These are phyloP conservation scores for Bombus turneri DNA, from an alignment of 1,140 invertebrate genomes.

Conservation along the genomic window DNA sequence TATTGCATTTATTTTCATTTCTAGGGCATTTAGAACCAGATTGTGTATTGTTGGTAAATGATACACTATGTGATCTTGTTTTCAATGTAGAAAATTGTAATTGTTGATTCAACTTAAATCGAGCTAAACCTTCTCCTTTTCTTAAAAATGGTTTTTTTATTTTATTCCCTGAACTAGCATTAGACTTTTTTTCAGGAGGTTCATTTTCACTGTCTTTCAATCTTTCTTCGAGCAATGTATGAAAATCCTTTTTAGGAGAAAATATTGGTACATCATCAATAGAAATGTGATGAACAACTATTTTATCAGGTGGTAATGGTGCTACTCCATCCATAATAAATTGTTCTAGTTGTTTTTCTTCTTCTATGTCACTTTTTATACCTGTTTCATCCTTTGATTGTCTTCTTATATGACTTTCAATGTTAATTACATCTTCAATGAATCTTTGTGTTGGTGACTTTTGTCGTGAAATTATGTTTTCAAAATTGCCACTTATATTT, in stretches of 20 bases:
- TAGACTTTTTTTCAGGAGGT: slow-evolving; percentile 29
- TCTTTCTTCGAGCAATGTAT: slow-evolving; percentile 77
- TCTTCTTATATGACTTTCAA: slow-evolving; percentile 8
- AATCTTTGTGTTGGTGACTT: slow-evolving; percentile 5
- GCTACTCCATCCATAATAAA: slow-evolving; percentile 65
- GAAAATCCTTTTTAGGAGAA: slow-evolving; percentile 79
- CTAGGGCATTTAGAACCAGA: slow-evolving; percentile 40
- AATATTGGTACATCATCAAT: slow-evolving; percentile 80
- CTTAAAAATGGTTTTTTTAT: slow-evolving; percentile 78
- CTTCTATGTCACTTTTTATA: slow-evolving; percentile 32
- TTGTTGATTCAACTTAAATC: slow-evolving; percentile 71
- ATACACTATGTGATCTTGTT: slow-evolving; percentile 74
- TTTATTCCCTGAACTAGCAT: slow-evolving; percentile 16
- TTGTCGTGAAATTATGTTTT: slow-evolving; percentile 1
- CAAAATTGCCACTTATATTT: slow-evolving; percentile 26
- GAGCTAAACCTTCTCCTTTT: slow-evolving; percentile 80
- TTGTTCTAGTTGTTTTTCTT: slow-evolving; percentile 13
- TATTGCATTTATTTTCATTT: slow-evolving; percentile 61
- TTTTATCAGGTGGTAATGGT: slow-evolving; percentile 56
- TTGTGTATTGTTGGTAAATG: slow-evolving; percentile 67
- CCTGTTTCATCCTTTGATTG: slow-evolving; percentile 11
- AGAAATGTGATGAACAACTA: slow-evolving; percentile 21
- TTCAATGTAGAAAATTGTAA: neutral
- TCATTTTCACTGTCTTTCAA: slow-evolving; percentile 66
- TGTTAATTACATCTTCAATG: neutral